Percentiles rank a stretch among this genome's conserved stretches.
phyloP scores from a whole-genome alignment of 2,797 vertebrate species.

The Rhinella marina region DNA sequence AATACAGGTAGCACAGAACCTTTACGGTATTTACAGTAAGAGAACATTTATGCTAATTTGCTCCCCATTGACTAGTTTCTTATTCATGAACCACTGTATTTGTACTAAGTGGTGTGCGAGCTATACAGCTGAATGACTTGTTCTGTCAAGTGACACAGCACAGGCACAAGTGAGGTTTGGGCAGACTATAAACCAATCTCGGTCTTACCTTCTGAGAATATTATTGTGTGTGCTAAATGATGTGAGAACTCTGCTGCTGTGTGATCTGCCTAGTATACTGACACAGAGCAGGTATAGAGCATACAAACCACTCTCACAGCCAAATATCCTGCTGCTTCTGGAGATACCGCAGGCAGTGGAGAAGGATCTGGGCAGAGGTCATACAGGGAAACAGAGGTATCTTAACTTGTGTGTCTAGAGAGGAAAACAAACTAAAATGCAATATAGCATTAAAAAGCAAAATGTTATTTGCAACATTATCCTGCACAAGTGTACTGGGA shows the following conservation, averaged over 20 bases:
- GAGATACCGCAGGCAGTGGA: neutral
- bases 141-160: conserved; percentile 31
- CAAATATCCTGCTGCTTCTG: neutral
- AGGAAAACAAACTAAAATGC: neutral
- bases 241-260: conserved; percentile 36
- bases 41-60: neutral
- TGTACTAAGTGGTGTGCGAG: conserved; percentile 13
- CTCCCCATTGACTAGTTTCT: neutral
- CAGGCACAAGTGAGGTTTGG: conserved; percentile 1
- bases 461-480: neutral
- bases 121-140: conserved; percentile 16
- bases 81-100: neutral
- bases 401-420: neutral
- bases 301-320: neutral
- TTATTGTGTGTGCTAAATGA: conserved; percentile 35
- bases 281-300: conserved; percentile 24
- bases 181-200: conserved; percentile 31
- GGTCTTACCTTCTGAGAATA: conserved; percentile 22
- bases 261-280: neutral
- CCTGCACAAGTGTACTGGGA: neutral
- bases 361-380: neutral
- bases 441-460: neutral
- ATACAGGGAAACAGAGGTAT: neutral
- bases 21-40: neutral
- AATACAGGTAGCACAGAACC: too few species aligned